phyloP scores from a whole-genome alignment of 2,888 invertebrate genomes.

The Lasioglossum zephyrum region DNA sequence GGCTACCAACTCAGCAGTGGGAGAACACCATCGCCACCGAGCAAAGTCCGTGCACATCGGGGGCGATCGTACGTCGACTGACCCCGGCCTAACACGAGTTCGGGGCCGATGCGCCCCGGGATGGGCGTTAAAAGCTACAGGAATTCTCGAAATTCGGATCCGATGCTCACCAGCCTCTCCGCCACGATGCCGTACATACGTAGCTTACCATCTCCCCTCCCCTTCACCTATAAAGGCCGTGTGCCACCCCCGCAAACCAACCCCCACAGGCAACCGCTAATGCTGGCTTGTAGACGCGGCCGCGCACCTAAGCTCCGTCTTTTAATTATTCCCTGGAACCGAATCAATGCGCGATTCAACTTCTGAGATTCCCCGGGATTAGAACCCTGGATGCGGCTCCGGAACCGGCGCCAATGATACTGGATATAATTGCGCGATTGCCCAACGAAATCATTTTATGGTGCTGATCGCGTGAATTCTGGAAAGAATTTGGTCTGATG shows the following conservation, averaged over 20 bases:
- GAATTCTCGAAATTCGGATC: constrained; percentile 83
- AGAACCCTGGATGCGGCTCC: neutral
- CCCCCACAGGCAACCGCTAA: constrained; percentile 47
- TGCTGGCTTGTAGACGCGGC: constrained; percentile 51
- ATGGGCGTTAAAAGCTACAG: constrained; percentile 82
- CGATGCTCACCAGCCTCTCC: constrained; percentile 41
- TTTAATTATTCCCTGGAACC: constrained; percentile 44
- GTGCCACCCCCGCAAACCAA: neutral
- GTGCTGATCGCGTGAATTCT: neutral
- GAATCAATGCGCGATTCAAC: constrained; percentile 22
- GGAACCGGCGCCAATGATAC: neutral
- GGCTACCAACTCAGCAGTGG: constrained; percentile 82
- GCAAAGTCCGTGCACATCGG: constrained; percentile 81
- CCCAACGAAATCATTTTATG: neutral
- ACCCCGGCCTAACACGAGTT: constrained; percentile 80
- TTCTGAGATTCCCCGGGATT: constrained; percentile 36
- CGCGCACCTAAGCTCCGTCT: constrained; percentile 39
- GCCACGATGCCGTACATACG: constrained; percentile 50
- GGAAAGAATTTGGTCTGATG: neutral
- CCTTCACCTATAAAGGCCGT: neutral
- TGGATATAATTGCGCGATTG: neutral
- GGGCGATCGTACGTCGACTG: constrained; percentile 76
- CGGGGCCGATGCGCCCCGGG: constrained; percentile 77
- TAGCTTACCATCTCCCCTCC: constrained; percentile 20
- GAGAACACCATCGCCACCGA: constrained; percentile 77